A percentile compares a stretch with the other conserved stretches of the same genome.
Conservation (phyloP, 1,140 invertebrate species). For the Pseudachorutes palmiensis region DNA sequence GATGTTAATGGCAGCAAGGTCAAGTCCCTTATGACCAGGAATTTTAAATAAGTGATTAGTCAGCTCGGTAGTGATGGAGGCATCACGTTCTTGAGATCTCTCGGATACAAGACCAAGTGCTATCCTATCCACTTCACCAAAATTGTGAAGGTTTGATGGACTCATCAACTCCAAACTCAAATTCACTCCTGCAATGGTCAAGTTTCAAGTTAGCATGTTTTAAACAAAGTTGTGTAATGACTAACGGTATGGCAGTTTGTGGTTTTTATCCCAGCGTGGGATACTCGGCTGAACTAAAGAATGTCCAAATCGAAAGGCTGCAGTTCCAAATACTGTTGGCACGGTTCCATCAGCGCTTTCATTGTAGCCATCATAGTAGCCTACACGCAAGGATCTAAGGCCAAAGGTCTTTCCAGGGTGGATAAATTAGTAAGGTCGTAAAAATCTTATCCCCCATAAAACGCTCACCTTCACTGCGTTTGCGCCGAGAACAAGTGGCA, state of each 20-base stretch:
- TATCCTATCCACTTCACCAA: slow-evolving; percentile 68
- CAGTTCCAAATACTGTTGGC: slow-evolving; percentile 51
- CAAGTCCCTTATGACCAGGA: slow-evolving; percentile 45
- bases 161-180: slow-evolving; percentile 66
- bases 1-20: slow-evolving; percentile 53
- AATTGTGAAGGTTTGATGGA: slow-evolving; percentile 48
- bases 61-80: slow-evolving; percentile 70
- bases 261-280: slow-evolving; percentile 40
- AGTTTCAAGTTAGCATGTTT: slow-evolving; percentile 11
- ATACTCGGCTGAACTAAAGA: slow-evolving; percentile 44
- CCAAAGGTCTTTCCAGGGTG: slow-evolving; percentile 55
- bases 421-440: background rate
- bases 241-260: slow-evolving; percentile 40
- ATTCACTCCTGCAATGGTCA: slow-evolving; percentile 55
- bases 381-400: slow-evolving; percentile 46
- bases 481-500: slow-evolving; percentile 49
- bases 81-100: slow-evolving; percentile 66
- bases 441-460: background rate
- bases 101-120: slow-evolving; percentile 69
- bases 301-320: slow-evolving; percentile 55
- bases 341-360: slow-evolving; percentile 32
- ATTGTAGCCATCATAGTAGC: slow-evolving; percentile 31
- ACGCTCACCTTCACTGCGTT: background rate
- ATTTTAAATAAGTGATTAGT: slow-evolving; percentile 83
- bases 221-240: background rate